Base-by-base conservation (phyloP, 2,797 vertebrate genomes). In the Enteromius anoplus region DNA sequence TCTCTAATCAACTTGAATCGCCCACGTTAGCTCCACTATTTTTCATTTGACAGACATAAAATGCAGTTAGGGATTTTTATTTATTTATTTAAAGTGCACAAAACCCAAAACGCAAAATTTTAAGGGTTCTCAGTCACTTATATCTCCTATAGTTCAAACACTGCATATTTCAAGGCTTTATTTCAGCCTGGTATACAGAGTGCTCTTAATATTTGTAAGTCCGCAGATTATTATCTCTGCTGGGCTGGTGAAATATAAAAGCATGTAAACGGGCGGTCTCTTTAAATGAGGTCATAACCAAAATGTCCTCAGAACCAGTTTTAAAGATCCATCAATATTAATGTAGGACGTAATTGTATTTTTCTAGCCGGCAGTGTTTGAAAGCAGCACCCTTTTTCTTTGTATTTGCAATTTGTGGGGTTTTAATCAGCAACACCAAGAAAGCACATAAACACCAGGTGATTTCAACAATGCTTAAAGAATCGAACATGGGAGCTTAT, bases 301-400 rank as follows among this genome's bases (percentile, higher is more conserved):
- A 58, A 78, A 79, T 60, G n/a, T 17, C n/a, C 55, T 70, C 53
- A 65, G 23, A 72, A 51, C 12, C 34, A 11, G 23, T 82, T 77
- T 42, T 72, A 71, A 78, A 78, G 34, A 78, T 47, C 75, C 37
- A 85, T 72, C 58, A 65, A 55, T 65, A 82, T 77, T 71, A 81
- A 71, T 65, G 55, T 53, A 73, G 32, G 19, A 55, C n/a, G n/a
- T 85, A 65, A 72, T 72, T 81, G 40, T 68, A 17, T 76, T 42
- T 60, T 55, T 42, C 64, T 26, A 17, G 14, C 17, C 40, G n/a
- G 51, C 81, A 15, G 34, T 70, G 23, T 47, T 58, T 49, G 8
- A 47, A 66, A 47, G 26, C 40, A 17, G 3, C 17, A 21, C 10
- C 1, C 23, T 14, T 72, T 60, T 49, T 34, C 42, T 76, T 26